phyloP scores from a whole-genome alignment of 2,113 vertebrate species.

The Junco hyemalis region DNA sequence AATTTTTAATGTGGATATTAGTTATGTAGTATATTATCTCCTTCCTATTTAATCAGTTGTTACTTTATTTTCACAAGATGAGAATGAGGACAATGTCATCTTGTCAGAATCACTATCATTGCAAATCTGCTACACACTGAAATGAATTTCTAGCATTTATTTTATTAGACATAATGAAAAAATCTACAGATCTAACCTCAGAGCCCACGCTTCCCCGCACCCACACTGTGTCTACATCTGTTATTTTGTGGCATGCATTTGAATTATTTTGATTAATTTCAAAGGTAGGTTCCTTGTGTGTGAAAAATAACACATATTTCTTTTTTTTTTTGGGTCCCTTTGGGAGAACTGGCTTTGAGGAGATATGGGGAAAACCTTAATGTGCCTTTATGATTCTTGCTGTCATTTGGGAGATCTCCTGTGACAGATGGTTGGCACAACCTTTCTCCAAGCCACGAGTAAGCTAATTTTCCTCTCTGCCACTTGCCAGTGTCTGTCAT shows the following conservation, averaged over 20 bases:
- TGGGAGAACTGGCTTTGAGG: neutral
- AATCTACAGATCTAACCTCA: neutral
- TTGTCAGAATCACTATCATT: neutral
- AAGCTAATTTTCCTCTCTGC: conserved; percentile 6
- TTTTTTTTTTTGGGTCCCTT: neutral
- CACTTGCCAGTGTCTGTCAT: neutral
- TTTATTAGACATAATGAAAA: neutral
- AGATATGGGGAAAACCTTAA: neutral
- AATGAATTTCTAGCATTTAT: neutral
- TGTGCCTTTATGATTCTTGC: neutral
- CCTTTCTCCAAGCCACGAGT: neutral
- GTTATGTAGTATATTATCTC: neutral
- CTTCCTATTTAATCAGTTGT: conserved; percentile 18
- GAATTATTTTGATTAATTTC: neutral
- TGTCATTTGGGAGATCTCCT: neutral
- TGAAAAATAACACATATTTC: neutral
- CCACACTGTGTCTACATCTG: neutral
- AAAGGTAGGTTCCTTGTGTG: neutral
- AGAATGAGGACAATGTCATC: neutral
- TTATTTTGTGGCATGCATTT: neutral
- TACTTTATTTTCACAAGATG: neutral
- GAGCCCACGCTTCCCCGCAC: neutral
- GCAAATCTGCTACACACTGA: neutral
- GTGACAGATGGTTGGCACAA: conserved; percentile 8
- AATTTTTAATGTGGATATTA: conserved; percentile 14